These are phyloP conservation scores for Acleris sparsana DNA, from an alignment of 2,888 invertebrate species.

Conservation along the genomic window DNA sequence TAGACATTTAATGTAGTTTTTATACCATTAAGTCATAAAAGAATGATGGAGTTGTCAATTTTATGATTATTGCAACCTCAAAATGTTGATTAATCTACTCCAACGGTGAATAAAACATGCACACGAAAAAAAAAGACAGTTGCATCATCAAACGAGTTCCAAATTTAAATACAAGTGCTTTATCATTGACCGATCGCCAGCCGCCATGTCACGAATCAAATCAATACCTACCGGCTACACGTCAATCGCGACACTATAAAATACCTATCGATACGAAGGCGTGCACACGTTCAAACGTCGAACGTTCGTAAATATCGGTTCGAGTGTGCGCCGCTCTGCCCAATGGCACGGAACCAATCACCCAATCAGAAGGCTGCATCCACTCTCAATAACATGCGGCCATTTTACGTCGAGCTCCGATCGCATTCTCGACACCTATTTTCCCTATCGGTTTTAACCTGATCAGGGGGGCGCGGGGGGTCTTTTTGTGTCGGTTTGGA, in stretches of 20 bases:
- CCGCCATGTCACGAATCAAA: constrained; percentile 51
- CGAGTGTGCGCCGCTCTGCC: constrained; percentile 83
- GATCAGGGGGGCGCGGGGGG: constrained; percentile 45
- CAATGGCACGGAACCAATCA: constrained; percentile 85
- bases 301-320: constrained; percentile 73
- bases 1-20: no score
- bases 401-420: constrained; percentile 48
- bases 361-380: constrained; percentile 68
- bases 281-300: constrained; percentile 59
- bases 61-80: not conserved
- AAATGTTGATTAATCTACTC: not conserved
- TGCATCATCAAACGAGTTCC: constrained; percentile 40
- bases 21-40: no score
- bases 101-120: no score
- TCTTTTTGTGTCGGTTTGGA: constrained; percentile 42
- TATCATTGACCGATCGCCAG: constrained; percentile 46
- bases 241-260: constrained; percentile 54
- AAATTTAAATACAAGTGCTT: constrained; percentile 47
- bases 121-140: not conserved
- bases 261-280: constrained; percentile 69
- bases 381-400: constrained; percentile 65
- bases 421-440: constrained; percentile 34
- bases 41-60: no score
- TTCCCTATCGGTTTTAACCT: constrained; percentile 23
- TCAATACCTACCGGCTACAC: constrained; percentile 50